A percentile compares a stretch with the other conserved stretches of the same genome.
phyloP scores from a whole-genome alignment of 2,888 invertebrate species.

The Drosophila planitibia region DNA sequence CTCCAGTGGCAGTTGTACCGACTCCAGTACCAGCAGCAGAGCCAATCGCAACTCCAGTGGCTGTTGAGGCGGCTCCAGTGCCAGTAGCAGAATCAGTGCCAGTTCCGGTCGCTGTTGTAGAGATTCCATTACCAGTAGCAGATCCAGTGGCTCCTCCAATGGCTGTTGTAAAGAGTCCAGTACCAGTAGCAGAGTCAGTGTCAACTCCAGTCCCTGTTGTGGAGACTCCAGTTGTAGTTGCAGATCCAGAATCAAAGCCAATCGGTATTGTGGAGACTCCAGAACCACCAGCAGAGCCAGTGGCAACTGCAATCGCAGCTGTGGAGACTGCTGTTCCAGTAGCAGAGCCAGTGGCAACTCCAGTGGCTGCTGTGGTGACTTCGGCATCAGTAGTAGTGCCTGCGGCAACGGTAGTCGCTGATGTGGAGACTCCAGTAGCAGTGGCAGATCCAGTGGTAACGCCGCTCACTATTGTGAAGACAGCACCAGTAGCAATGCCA shows the following conservation, averaged over 20 bases:
- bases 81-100: neutral
- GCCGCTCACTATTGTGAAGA: neutral
- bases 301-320: neutral
- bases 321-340: neutral
- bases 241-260: neutral
- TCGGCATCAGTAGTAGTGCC: neutral
- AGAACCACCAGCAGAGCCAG: neutral
- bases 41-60: neutral
- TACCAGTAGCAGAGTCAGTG: neutral
- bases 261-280: neutral
- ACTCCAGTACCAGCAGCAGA: neutral
- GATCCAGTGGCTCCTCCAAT: neutral
- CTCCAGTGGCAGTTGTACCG: neutral
- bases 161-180: neutral
- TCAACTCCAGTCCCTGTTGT: neutral
- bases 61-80: neutral
- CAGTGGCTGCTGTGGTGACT: neutral
- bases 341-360: neutral
- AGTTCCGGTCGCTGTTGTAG: neutral
- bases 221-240: neutral
- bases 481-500: neutral
- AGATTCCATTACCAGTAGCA: neutral
- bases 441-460: neutral
- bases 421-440: neutral
- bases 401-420: neutral